Evolutionary conservation across 2,113 vertebrate species (phyloP), one percentile per base, ranked within the genome.

Genomic region (Psittacus erithacus): DNA sequence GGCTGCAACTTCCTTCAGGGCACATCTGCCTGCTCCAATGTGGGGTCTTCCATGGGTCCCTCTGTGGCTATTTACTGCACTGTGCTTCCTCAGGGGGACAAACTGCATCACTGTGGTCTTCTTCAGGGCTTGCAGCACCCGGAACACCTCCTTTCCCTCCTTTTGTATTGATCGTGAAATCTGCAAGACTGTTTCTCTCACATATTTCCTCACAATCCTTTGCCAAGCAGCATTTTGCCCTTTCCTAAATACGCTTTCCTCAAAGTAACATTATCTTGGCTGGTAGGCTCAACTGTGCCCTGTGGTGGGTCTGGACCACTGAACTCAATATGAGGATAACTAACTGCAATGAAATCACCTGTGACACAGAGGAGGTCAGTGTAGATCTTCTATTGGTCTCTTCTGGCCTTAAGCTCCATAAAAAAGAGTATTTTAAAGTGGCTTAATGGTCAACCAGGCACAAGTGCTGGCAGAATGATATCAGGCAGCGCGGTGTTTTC

Each of bases 251-350:
- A 25, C 1, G 1, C 17, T 63, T 87, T 52, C 14, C 38, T 14
- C 17, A 4, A 3, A 35, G 28, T 1, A 8, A 9, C 50, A 67
- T 14, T 35, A 10, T 0, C 10, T 41, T 35, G 46, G 18, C 35
- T 78, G 13, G 2, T 13, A 43, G 63, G 52, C 24, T 73, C 2
- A 12, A 5, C 35, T 7, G 8, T 63, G 49, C 22, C 35, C 41
- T 65, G 35, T 0, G 0, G 16, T 10, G 53, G 53, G 46, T 65
- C 25, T 50, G 60, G 23, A 16, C 47, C 50, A 35, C 33, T 59
- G 59, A 80, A 43, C 67, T 59, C 25, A 35, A 2, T 29, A 24
- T 10, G 35, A 38, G 18, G 18, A n/a, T 59, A 50, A 39, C 22
- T 35, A 90, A 90, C 29, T 24, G 31, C 71, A 86, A 1, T 17